Evolutionary conservation across 2,113 vertebrate genomes (phyloP).

Genomic region (Anolis carolinensis): DNA sequence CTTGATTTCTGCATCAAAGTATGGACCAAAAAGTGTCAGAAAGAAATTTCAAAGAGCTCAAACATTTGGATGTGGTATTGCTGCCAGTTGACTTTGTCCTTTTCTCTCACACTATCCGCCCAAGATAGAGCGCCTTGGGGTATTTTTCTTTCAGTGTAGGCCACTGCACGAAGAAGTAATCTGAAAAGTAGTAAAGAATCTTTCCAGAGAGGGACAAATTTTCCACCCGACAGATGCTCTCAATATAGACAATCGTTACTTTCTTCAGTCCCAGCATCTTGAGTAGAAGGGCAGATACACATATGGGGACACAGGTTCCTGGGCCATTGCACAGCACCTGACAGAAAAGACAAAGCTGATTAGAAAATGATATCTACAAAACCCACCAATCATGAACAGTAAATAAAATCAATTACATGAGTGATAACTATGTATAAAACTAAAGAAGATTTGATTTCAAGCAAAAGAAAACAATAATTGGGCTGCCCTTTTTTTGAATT

Average conservation of each 20-base stretch:
- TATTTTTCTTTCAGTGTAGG: constrained; percentile 86
- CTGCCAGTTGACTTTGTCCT: constrained; percentile 32
- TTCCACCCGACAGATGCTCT: constrained; percentile 94
- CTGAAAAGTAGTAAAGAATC: constrained; percentile 87
- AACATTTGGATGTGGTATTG: background rate
- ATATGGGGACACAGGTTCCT: constrained; percentile 93
- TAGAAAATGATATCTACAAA: background rate
- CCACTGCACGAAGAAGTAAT: constrained; percentile 97
- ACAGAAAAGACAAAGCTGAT: constrained; percentile 38
- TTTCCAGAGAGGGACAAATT: constrained; percentile 89
- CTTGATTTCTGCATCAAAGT: background rate
- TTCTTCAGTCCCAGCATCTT: constrained; percentile 88
- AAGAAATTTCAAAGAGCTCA: background rate
- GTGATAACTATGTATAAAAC: background rate
- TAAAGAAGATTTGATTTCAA: background rate
- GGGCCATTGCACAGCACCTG: constrained; percentile 97
- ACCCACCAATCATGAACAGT: background rate
- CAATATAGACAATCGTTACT: constrained; percentile 89
- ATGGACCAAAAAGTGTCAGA: background rate
- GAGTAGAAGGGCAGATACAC: constrained; percentile 85
- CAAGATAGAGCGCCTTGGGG: constrained; percentile 89
- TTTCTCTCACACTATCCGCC: constrained; percentile 84
- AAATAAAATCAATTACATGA: background rate
- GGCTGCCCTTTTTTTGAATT: no score
- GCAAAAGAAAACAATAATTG: background rate